phyloP scores from a whole-genome alignment of 2,888 invertebrate genomes.

The Aquatica leii region DNA sequence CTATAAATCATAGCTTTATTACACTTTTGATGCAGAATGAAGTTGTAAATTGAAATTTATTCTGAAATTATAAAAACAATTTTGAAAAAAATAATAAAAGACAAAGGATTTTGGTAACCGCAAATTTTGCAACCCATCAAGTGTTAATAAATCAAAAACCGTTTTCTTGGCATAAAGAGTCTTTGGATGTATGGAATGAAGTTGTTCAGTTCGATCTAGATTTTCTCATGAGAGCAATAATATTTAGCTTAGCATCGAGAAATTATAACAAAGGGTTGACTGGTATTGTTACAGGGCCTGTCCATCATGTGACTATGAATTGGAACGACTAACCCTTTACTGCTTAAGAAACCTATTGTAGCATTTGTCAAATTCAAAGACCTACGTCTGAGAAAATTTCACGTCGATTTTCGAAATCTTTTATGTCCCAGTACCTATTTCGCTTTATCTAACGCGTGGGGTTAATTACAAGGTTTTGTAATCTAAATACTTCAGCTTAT shows the following conservation, averaged over 20 bases:
- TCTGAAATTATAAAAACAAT: conserved; percentile 1
- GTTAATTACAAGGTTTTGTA: neutral
- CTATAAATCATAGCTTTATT: conserved; percentile 20
- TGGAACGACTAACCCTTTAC: conserved; percentile 31
- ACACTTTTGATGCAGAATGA: conserved; percentile 16
- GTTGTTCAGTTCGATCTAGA: conserved; percentile 21
- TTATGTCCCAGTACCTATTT: neutral
- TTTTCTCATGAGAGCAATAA: conserved; percentile 36
- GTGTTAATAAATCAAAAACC: neutral
- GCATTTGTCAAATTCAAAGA: conserved; percentile 21
- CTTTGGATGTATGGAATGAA: conserved; percentile 15
- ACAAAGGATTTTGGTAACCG: neutral
- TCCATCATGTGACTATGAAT: conserved; percentile 32
- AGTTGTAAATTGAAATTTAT: conserved; percentile 10
- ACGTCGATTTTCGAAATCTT: conserved; percentile 17
- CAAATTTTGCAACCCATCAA: neutral
- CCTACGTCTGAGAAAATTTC: conserved; percentile 24
- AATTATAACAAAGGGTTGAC: conserved; percentile 19
- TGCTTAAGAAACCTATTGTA: conserved; percentile 28
- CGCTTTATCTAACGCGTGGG: neutral
- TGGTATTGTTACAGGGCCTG: conserved; percentile 24
- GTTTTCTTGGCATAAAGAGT: neutral
- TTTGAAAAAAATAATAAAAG: neutral
- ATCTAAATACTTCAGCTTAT: conserved; percentile 4
- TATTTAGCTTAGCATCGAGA: conserved; percentile 25